A percentile compares a stretch with the other conserved stretches of the same genome.
Evolutionary conservation across 2,888 invertebrate genomes (phyloP).

Genomic region (Plusia festucae): DNA sequence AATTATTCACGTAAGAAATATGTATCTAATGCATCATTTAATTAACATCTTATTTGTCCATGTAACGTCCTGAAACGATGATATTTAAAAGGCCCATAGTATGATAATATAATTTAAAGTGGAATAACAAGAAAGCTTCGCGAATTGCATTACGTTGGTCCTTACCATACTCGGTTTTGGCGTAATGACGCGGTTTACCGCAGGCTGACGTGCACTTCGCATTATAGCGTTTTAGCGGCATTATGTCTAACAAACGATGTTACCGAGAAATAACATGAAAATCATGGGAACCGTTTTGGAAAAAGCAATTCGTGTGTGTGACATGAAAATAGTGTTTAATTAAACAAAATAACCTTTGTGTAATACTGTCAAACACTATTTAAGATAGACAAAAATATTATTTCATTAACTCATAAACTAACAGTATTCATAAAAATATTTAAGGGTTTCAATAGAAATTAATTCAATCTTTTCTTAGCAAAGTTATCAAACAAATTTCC

Average conservation of each 20-base stretch:
- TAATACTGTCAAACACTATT: too few relatives aligned
- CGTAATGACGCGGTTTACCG: constrained; percentile 59
- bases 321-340: too few relatives aligned
- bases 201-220: constrained; percentile 36
- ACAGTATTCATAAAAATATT: neutral
- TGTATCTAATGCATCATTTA: too few relatives aligned
- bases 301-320: neutral
- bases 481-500: neutral
- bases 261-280: constrained; percentile 13
- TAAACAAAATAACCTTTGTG: too few relatives aligned
- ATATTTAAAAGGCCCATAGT: too few relatives aligned
- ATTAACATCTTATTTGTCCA: too few relatives aligned
- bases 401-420: too few relatives aligned
- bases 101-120: neutral
- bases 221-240: constrained; percentile 49
- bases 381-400: too few relatives aligned
- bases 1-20: too few relatives aligned
- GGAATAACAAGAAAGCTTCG: constrained; percentile 2
- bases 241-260: constrained; percentile 39
- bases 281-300: neutral
- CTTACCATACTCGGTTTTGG: constrained; percentile 31
- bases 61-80: too few relatives aligned
- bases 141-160: constrained; percentile 24
- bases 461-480: neutral
- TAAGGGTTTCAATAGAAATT: constrained; percentile 1